phyloP scores from a whole-genome alignment of 2,797 vertebrate species.

The Heliangelus exortis region DNA sequence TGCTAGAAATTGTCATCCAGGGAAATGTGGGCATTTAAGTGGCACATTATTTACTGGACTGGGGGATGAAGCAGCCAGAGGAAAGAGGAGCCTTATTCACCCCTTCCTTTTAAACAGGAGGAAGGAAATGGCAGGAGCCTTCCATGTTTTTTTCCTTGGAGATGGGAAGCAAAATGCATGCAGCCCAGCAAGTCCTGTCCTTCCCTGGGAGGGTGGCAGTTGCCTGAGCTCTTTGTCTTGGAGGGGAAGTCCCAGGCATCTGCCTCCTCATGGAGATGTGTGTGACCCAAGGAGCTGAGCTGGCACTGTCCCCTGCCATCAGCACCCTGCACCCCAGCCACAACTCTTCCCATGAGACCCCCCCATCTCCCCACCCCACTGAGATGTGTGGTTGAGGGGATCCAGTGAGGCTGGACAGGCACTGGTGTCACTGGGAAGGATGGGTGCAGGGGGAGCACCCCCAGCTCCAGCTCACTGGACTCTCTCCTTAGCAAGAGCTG shows the following conservation, averaged over 20 bases:
- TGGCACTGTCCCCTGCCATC: neutral
- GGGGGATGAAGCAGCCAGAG: neutral
- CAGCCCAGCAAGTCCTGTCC: neutral
- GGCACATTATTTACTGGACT: conserved; percentile 2
- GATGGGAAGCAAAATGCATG: neutral
- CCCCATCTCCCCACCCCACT: rapidly evolving
- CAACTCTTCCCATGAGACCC: neutral
- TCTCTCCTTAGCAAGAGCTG: neutral
- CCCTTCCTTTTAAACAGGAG: neutral
- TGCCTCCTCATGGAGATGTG: rapidly evolving
- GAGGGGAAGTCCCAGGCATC: neutral
- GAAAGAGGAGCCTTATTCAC: neutral
- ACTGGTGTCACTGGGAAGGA: neutral
- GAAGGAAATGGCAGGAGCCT: neutral
- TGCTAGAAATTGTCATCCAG: neutral
- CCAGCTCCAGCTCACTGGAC: neutral
- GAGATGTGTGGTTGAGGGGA: neutral
- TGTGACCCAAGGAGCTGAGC: rapidly evolving
- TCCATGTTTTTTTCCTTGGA: neutral
- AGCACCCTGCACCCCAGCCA: neutral
- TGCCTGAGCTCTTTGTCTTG: neutral
- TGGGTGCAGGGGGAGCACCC: rapidly evolving
- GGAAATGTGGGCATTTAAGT: neutral
- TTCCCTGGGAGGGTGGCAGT: neutral
- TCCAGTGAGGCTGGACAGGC: rapidly evolving